Evolutionary conservation across 2,888 invertebrate genomes (phyloP), one percentile per base, ranked within the genome.

Genomic region (Temnothorax ravouxi): DNA sequence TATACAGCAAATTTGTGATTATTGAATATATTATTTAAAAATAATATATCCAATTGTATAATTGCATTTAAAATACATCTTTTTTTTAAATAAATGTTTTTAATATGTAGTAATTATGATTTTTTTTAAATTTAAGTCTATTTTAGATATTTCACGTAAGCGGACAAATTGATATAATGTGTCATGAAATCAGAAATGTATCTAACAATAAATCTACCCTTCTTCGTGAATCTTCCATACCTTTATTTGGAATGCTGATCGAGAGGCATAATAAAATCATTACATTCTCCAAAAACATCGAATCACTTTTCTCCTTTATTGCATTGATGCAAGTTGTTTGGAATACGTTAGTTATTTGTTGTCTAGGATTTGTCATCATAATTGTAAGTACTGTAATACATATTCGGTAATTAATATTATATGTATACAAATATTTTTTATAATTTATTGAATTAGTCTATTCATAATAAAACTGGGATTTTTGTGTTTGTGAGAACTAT

Each of bases 261-360:
- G 25, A 41, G 5, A 76, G 74, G 9, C 87, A 89, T 3, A 66
- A 69, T 6, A 77, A 4, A 44, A 18, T 77, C 0, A 56, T 77
- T 29, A n/a, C 11, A 0, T 69, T 79, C 11, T 69, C 29, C 6
- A 11, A 79, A 1, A 34, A 69, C 3, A 29, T 79, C 3, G 71
- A 69, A 5, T 15, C 56, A 18, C 13, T 41, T 2, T 56, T 38
- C 41, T 77, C 88, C 0, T 77, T 69, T 8, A 61, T 88, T 44
- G 61, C 83, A 2, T 74, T 90, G 25, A 82, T 88, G 64, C 87
- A 88, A 54, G 71, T 89, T 21, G 29, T 88, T 18, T 80, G 69
- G n/a, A 83, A 86, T 18, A 86, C 84, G 0, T 52, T 89, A 29
- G 41, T 88, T 18, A 87, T 86, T 38, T 87, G 88, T 15, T 76